Percentiles rank a stretch among this genome's conserved stretches.
These are phyloP conservation scores for Elaphurus davidianus DNA, from an alignment of 2,113 vertebrate species.

Conservation along the genomic window DNA sequence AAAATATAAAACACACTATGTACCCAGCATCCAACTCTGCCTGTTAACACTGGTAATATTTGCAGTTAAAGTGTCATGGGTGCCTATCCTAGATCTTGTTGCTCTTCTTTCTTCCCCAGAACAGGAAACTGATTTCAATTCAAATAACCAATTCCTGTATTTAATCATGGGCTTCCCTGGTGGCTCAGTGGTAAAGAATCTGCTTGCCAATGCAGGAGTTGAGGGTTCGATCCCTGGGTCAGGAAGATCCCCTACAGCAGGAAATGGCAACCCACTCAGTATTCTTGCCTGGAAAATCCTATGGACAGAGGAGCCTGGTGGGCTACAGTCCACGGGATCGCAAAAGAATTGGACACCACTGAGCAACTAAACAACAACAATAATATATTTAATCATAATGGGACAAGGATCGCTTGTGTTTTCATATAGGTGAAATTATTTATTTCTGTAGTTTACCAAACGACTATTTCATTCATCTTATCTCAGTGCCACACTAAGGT, in stretches of 20 bases:
- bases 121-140: not conserved
- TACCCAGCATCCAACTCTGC: not conserved
- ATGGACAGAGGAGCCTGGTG: not conserved
- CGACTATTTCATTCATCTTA: not conserved
- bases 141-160: not conserved
- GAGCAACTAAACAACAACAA: not conserved
- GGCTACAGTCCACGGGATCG: not conserved
- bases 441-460: slow-evolving; percentile 2
- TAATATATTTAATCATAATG: not conserved
- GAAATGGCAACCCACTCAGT: not conserved
- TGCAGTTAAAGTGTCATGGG: not conserved
- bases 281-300: not conserved
- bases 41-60: not conserved
- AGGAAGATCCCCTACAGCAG: not conserved
- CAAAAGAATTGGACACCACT: not conserved
- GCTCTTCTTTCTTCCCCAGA: not conserved
- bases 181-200: not conserved
- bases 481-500: not conserved
- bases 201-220: not conserved
- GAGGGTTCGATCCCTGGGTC: not conserved
- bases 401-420: not conserved
- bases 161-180: not conserved
- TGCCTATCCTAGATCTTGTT: not conserved
- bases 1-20: not conserved
- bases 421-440: not conserved